Conservation (phyloP, 1,140 invertebrate genomes). For the Drosophila sechellia region DNA sequence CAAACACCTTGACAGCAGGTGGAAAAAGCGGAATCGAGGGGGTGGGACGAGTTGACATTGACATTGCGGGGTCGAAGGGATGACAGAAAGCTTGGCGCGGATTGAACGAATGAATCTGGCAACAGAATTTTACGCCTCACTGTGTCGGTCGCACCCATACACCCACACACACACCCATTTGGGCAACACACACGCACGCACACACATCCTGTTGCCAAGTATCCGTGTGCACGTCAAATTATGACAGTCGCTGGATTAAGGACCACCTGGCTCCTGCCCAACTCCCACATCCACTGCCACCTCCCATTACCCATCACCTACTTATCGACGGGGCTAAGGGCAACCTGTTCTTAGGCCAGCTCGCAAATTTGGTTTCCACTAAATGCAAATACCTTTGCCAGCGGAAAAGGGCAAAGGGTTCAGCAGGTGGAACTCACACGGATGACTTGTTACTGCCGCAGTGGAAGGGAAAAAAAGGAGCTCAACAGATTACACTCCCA, state of each 20-base stretch:
- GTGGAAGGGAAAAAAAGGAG: constrained; percentile 1
- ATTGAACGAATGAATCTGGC: constrained; percentile 73
- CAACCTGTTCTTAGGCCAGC: constrained; percentile 56
- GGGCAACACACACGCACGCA: constrained; percentile 1
- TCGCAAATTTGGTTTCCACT: constrained; percentile 67
- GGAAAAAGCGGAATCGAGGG: constrained; percentile 2
- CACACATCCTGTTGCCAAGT: constrained; percentile 27
- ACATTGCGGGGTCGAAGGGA: constrained; percentile 47
- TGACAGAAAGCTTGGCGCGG: constrained; percentile 37
- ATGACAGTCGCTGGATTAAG: constrained; percentile 64
- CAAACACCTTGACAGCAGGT: constrained; percentile 56
- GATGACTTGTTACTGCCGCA: constrained; percentile 62
- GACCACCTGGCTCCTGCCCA: constrained; percentile 44
- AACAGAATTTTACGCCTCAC: constrained; percentile 60
- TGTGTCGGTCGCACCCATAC: constrained; percentile 21
- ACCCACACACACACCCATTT: background rate
- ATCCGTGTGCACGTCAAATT: constrained; percentile 69
- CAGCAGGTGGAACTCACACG: constrained; percentile 53
- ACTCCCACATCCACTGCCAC: background rate
- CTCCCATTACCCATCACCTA: constrained; percentile 20
- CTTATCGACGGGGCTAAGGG: constrained; percentile 56
- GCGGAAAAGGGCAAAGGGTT: constrained; percentile 44
- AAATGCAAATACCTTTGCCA: constrained; percentile 53
- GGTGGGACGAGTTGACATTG: constrained; percentile 57
- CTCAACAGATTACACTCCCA: constrained; percentile 12